Evolutionary conservation across 2,888 invertebrate genomes (phyloP), one percentile per base, ranked within the genome.

Genomic region (Polydrusus pterygomalis): DNA sequence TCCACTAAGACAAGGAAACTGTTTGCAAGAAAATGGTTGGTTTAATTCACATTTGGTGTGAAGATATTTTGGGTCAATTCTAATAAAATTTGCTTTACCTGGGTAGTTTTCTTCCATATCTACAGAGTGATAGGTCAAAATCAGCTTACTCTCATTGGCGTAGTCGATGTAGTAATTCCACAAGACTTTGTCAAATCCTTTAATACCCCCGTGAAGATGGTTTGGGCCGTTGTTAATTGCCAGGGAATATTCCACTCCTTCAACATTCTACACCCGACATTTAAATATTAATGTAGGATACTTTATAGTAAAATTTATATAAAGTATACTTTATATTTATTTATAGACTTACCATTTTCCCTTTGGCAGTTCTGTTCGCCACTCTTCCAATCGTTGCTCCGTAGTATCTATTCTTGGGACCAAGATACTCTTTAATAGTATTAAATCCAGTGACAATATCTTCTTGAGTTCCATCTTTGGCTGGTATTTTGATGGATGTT

Each of bases 31-130:
- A 25, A 25, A 25, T 3, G 25, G 1, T 25, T 3, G 25, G 5
- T 25, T 25, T 1, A 3, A 25, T 25, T 25, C 1, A 25, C 1
- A 25, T 25, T 25, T 25, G 5, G 2, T 25, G 25, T 25, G 25
- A n/a, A n/a, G n/a, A 25, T 40, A 40, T 40, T 40, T 40, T 40
- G 11, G 40, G 40, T 40, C 8, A 1, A 11, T 40, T 1, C 40
- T 11, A 6, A 6, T 11, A 5, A n/a, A 40, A 40, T 11, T 25
- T 25, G 1, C n/a, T 11, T 63, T 70, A 70, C 76, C 98, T 0
- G 98, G 98, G 87, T 94, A 98, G 0, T 96, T 96, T 87, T 97
- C 96, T 82, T 96, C 93, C 15, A 93, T 92, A 80, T 96, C 93
- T 3, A 91, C 90, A 51, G 96, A 96, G 1, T 92, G 88, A 83